These are phyloP conservation scores for Acromyrmex heyeri DNA, from an alignment of 1,140 invertebrate species.

Conservation along the genomic window DNA sequence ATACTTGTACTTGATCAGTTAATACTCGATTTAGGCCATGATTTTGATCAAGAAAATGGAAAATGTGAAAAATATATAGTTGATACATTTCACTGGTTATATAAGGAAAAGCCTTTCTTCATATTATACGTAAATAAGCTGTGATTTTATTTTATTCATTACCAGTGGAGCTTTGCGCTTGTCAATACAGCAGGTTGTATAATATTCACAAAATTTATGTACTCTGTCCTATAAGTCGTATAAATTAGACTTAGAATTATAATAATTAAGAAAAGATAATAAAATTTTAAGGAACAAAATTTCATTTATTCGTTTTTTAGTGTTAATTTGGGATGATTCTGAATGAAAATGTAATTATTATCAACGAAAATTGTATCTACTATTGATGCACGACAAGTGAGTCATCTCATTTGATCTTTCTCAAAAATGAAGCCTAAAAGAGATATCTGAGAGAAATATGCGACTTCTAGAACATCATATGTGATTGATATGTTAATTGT, in stretches of 20 bases:
- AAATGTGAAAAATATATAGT: not conserved
- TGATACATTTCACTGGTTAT: conserved; percentile 37
- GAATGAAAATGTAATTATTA: not conserved
- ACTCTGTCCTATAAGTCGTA: conserved; percentile 25
- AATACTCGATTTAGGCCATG: not conserved
- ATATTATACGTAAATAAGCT: conserved; percentile 45
- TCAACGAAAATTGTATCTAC: not conserved
- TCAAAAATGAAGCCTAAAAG: not conserved
- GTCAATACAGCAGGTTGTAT: not conserved
- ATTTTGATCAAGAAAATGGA: not conserved
- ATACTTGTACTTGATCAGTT: not conserved
- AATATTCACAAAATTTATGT: conserved; percentile 29
- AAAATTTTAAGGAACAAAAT: not conserved
- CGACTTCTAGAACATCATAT: conserved; percentile 38
- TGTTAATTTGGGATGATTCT: not conserved
- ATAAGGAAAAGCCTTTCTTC: not conserved
- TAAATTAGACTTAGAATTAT: conserved; percentile 21
- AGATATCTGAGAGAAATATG: conserved; percentile 12
- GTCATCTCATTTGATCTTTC: not conserved
- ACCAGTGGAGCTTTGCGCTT: conserved; percentile 41
- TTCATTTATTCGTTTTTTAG: not conserved
- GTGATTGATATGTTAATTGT: conserved; percentile 42
- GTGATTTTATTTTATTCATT: conserved; percentile 58
- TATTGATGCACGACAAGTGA: not conserved
- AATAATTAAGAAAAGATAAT: not conserved